A percentile compares a stretch with the other conserved stretches of the same genome.
These are phyloP conservation scores for Lasiurus borealis DNA, from an alignment of 2,113 vertebrate species.

Conservation along the genomic window DNA sequence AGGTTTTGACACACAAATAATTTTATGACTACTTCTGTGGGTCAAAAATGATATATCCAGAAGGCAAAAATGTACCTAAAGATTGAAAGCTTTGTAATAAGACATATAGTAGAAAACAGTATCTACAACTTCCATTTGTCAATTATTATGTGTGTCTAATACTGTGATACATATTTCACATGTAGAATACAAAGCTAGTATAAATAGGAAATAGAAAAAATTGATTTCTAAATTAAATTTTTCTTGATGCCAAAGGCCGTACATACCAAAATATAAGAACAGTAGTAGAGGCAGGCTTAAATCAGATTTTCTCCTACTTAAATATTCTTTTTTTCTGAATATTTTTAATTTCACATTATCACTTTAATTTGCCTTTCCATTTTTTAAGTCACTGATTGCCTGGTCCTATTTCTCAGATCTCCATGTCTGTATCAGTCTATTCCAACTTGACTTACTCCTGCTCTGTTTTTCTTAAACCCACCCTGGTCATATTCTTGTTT, in stretches of 20 bases:
- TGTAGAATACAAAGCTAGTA: background rate
- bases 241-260: background rate
- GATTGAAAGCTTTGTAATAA: background rate
- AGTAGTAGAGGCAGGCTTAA: background rate
- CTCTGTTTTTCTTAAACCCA: background rate
- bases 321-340: background rate
- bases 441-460: background rate
- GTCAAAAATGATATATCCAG: background rate
- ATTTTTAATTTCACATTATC: background rate
- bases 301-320: background rate
- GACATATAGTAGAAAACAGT: background rate
- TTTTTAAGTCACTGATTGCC: background rate
- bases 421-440: background rate
- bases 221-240: background rate
- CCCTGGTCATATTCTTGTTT: background rate
- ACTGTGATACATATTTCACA: background rate
- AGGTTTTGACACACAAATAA: background rate
- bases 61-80: background rate
- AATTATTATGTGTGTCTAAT: background rate
- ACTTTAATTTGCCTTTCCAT: background rate
- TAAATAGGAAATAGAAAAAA: background rate
- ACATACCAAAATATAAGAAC: background rate
- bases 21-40: background rate
- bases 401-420: background rate
- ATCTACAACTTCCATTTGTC: background rate